These are phyloP conservation scores for Trichonephila clavata DNA, from an alignment of 1,140 invertebrate genomes.

Conservation along the genomic window DNA sequence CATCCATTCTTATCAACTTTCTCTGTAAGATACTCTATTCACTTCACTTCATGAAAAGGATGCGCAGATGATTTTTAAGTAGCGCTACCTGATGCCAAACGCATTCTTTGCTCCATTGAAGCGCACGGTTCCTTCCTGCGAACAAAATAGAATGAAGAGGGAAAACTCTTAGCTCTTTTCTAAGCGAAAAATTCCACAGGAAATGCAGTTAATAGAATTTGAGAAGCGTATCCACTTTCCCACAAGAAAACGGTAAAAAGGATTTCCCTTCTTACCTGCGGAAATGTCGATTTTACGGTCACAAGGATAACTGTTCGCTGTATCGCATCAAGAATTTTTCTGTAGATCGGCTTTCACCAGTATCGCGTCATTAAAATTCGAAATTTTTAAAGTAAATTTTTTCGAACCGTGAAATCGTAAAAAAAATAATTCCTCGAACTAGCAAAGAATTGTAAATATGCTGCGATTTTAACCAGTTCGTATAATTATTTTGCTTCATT, in stretches of 20 bases:
- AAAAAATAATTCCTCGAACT: too few species aligned
- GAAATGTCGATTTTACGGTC: neutral
- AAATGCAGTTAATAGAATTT: neutral
- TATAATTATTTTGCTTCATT: too few species aligned
- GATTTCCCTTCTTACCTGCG: neutral
- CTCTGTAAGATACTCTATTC: neutral
- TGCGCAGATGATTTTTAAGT: neutral
- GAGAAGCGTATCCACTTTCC: neutral
- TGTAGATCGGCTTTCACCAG: neutral
- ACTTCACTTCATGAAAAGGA: neutral
- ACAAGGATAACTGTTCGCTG: neutral
- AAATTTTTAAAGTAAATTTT: too few species aligned
- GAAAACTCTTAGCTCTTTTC: neutral
- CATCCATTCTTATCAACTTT: too few species aligned
- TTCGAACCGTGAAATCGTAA: too few species aligned
- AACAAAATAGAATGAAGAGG: neutral
- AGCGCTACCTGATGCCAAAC: neutral
- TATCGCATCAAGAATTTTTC: neutral
- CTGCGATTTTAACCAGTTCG: too few species aligned
- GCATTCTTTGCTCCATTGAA: conserved; percentile 26
- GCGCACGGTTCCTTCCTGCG: neutral
- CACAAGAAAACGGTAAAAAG: conserved; percentile 15
- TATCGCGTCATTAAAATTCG: neutral
- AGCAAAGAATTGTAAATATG: too few species aligned
- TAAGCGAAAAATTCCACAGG: neutral